Evolutionary conservation across 2,113 vertebrate genomes (phyloP), one percentile per base, ranked within the genome.

Genomic region (Charadrius vociferus): DNA sequence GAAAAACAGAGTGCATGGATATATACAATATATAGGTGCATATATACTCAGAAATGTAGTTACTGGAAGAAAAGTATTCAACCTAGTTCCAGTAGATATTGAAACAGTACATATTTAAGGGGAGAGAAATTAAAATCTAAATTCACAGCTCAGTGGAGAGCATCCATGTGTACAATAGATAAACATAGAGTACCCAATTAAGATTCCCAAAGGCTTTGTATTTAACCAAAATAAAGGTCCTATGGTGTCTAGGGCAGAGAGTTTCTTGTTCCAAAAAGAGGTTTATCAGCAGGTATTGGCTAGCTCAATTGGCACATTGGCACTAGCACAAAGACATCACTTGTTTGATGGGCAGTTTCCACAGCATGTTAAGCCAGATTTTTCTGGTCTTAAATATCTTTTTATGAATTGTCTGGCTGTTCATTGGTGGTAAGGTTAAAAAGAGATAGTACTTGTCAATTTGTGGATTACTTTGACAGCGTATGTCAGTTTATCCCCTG

Each of bases 381-480:
- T 66, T 61, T 55, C 32, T 77, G 41, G 52, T 85, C 55, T 93
- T 93, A 91, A 95, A 95, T 49, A 87, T 62, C 55, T 32, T 82
- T 41, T 93, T 88, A 71, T 56, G 80, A 89, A 75, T 80, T 88
- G 39, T 43, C 50, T 88, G 37, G 66, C 65, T 84, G 52, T 95
- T 89, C 58, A n/a, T 59, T 78, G 29, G 13, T 85, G 59, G 30
- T 79, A 52, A 87, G 84, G 61, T 84, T 90, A 93, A 86, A 92
- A 30, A 82, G 61, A 95, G 84, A 92, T 53, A 90, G 47, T 81
- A 53, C 43, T 61, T 90, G 63, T 94, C n/a, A 79, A 47, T 41
- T 55, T 56, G n/a, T 92, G 83, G 95, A 88, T 95, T 95, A 73
- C 81, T 96, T 96, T 95, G 93, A 77, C 80, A 81, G 53, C 43